A percentile compares a stretch with the other conserved stretches of the same genome.
Conservation (phyloP, 2,113 vertebrate species). For the Gila orcuttii region DNA sequence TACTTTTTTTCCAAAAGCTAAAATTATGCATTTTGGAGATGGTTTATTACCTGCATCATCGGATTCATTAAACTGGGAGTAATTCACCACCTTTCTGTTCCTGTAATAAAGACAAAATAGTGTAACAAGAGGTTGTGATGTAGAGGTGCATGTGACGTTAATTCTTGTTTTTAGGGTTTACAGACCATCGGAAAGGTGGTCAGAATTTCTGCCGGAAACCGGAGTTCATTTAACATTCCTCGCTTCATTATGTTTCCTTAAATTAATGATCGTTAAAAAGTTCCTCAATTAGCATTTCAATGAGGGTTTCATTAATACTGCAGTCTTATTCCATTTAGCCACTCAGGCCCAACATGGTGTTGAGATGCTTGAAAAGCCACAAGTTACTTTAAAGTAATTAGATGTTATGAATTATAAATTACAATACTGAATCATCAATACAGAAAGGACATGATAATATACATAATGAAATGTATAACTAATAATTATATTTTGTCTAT, state of each 20-base stretch:
- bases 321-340: constrained; percentile 24
- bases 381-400: background rate
- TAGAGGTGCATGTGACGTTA: background rate
- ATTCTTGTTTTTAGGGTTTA: background rate
- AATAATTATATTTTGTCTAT: too few species aligned
- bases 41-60: constrained; percentile 82
- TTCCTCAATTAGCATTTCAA: constrained; percentile 35
- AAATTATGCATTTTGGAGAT: background rate
- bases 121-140: background rate
- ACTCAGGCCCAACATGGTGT: background rate
- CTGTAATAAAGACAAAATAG: constrained; percentile 70
- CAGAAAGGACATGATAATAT: background rate
- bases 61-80: constrained; percentile 98
- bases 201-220: constrained; percentile 11
- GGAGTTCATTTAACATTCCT: constrained; percentile 4
- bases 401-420: background rate
- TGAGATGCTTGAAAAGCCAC: constrained; percentile 22
- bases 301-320: constrained; percentile 36
- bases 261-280: constrained; percentile 18
- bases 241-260: constrained; percentile 14
- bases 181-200: background rate
- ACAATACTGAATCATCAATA: background rate
- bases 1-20: background rate
- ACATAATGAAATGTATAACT: too few species aligned
- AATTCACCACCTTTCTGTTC: constrained; percentile 99